A percentile compares a stretch with the other conserved stretches of the same genome.
Evolutionary conservation across 1,140 invertebrate species (phyloP).

Genomic region (Gonatopus flavifemur): DNA sequence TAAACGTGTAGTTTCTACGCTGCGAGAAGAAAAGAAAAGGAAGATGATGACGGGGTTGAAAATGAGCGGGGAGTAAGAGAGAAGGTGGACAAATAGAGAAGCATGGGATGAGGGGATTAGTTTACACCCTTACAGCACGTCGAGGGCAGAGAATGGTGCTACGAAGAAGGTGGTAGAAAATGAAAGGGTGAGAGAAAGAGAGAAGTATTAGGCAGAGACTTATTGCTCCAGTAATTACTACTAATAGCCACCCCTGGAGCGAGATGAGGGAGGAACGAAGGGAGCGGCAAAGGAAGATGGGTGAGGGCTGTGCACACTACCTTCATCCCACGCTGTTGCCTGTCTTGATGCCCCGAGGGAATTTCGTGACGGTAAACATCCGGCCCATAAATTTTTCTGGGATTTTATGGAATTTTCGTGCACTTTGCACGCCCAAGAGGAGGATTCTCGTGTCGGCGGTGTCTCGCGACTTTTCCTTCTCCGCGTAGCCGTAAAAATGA

Average conservation of each 20-base stretch:
- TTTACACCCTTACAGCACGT: constrained; percentile 14
- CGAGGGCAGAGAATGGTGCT: constrained; percentile 12
- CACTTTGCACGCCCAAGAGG: constrained; percentile 6
- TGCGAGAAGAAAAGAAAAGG: not conserved
- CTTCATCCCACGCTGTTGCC: constrained; percentile 3
- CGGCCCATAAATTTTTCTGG: constrained; percentile 30
- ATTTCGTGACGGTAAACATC: constrained; percentile 30
- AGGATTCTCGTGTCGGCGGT: constrained; percentile 12
- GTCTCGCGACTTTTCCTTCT: constrained; percentile 18
- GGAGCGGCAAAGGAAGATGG: too few relatives aligned
- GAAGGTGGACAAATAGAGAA: too few relatives aligned
- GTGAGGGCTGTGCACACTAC: too few relatives aligned
- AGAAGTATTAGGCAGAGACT: constrained; percentile 34
- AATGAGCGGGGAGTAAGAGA: not conserved
- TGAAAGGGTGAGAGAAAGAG: constrained; percentile 21
- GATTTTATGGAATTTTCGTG: constrained; percentile 26
- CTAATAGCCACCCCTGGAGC: constrained; percentile 15
- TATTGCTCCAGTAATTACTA: constrained; percentile 31
- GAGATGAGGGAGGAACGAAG: too few relatives aligned
- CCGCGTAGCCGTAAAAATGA: constrained; percentile 1
- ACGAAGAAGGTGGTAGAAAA: constrained; percentile 18
- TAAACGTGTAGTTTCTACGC: too few relatives aligned
- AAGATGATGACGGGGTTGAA: not conserved
- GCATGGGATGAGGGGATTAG: too few relatives aligned
- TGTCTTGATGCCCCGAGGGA: constrained; percentile 12